Conservation (phyloP, 2,888 invertebrate species). For the Trissonchulus latispiculum region DNA sequence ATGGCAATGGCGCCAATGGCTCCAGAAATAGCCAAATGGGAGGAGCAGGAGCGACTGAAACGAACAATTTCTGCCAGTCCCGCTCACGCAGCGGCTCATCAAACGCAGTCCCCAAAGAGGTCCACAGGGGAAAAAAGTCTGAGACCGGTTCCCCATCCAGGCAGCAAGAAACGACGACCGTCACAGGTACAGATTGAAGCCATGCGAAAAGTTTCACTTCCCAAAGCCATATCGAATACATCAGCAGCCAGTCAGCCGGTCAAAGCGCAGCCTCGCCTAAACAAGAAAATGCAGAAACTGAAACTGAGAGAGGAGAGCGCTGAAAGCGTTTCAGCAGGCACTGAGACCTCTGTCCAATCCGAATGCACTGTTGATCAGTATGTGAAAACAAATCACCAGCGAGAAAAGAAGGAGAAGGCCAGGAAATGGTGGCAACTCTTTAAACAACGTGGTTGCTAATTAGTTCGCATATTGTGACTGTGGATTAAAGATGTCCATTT, state of each 20-base stretch:
- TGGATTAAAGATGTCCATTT: no score
- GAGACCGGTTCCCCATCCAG: background rate
- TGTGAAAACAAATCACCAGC: background rate
- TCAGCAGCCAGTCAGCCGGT: no score
- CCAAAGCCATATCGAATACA: background rate
- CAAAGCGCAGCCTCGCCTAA: no score
- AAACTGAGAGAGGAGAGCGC: background rate
- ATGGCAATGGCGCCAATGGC: background rate
- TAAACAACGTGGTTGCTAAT: background rate
- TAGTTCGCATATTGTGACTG: no score
- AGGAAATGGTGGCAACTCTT: background rate
- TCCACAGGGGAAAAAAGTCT: background rate
- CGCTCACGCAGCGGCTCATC: background rate
- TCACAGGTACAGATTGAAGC: background rate
- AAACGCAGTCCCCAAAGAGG: background rate
- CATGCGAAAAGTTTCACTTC: background rate
- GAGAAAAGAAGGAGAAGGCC: background rate
- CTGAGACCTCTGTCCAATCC: background rate
- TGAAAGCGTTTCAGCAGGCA: background rate
- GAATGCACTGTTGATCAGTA: background rate
- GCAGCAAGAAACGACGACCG: no score
- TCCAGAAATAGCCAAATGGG: background rate
- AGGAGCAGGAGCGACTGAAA: background rate
- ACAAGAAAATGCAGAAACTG: background rate
- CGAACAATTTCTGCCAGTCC: background rate